Percentiles rank a stretch among this genome's conserved stretches.
These are phyloP conservation scores for Laticauda laticaudata DNA, from an alignment of 2,113 vertebrate species.

Conservation along the genomic window DNA sequence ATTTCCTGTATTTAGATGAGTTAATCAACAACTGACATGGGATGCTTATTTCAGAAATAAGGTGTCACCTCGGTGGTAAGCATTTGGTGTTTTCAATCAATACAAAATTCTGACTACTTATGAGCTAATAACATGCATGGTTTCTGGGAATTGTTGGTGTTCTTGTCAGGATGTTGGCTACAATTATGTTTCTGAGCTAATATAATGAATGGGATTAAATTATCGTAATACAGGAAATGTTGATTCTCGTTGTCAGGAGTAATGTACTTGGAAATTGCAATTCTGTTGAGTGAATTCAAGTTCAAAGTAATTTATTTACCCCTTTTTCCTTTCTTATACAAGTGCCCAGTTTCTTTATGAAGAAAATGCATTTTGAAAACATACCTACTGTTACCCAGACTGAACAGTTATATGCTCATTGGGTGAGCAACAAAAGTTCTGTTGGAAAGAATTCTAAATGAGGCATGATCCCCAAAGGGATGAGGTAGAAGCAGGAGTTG, in stretches of 20 bases:
- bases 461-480: background rate
- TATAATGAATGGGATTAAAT: background rate
- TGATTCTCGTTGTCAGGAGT: background rate
- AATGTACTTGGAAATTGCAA: background rate
- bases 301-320: background rate
- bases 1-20: background rate
- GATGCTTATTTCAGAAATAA: background rate
- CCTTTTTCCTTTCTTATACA: background rate
- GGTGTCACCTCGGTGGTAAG: background rate
- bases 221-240: constrained; percentile 6
- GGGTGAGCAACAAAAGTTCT: background rate
- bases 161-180: background rate
- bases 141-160: background rate
- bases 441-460: background rate
- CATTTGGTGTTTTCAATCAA: background rate
- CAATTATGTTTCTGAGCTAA: background rate
- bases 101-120: background rate
- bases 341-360: background rate
- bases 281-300: background rate
- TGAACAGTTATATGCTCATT: background rate
- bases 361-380: background rate
- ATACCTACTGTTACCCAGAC: background rate
- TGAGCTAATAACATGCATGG: background rate
- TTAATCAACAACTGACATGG: background rate
- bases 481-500: background rate